Evolutionary conservation across 2,797 vertebrate genomes (phyloP).

Genomic region (Melanotaenia trifasciata): DNA sequence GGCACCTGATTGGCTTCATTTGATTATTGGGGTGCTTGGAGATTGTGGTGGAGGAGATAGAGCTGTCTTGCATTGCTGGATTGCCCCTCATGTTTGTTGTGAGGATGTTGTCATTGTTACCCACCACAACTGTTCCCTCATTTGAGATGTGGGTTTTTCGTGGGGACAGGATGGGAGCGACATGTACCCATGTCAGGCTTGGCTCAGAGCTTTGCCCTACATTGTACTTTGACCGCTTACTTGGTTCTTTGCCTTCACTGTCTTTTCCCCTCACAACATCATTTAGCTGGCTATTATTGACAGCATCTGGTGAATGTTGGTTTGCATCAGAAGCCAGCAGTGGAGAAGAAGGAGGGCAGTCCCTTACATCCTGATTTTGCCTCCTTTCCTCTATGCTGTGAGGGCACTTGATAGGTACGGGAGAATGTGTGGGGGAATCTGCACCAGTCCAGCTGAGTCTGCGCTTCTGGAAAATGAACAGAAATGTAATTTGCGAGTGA

Average conservation of each 20-base stretch:
- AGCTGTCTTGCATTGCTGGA: constrained; percentile 85
- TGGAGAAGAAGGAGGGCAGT: constrained; percentile 9
- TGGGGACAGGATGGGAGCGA: constrained; percentile 85
- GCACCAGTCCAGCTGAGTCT: constrained; percentile 82
- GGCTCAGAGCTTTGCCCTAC: constrained; percentile 78
- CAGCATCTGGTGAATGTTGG: constrained; percentile 19
- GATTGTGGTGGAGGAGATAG: constrained; percentile 73
- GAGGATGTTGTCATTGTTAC: constrained; percentile 29
- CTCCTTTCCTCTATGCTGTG: constrained; percentile 46
- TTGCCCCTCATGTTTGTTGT: constrained; percentile 61
- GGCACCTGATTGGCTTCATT: constrained; percentile 69
- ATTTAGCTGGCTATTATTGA: constrained; percentile 14
- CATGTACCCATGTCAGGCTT: constrained; percentile 88
- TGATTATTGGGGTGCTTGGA: constrained; percentile 61
- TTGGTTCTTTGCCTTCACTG: constrained; percentile 31
- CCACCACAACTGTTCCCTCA: constrained; percentile 27
- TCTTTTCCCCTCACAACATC: constrained; percentile 52
- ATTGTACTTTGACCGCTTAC: constrained; percentile 56
- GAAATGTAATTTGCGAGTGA: constrained; percentile 18
- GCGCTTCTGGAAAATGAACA: constrained; percentile 77
- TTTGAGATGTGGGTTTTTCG: constrained; percentile 69
- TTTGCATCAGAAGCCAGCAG: constrained; percentile 11
- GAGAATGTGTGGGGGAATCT: constrained; percentile 71
- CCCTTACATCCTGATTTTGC: constrained; percentile 19
- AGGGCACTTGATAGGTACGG: constrained; percentile 65